Percentiles rank a stretch among this genome's conserved stretches.
phyloP scores from a whole-genome alignment of 37 sponge, comb jelly and placozoan genomes.

The Oscarella lobularis region DNA sequence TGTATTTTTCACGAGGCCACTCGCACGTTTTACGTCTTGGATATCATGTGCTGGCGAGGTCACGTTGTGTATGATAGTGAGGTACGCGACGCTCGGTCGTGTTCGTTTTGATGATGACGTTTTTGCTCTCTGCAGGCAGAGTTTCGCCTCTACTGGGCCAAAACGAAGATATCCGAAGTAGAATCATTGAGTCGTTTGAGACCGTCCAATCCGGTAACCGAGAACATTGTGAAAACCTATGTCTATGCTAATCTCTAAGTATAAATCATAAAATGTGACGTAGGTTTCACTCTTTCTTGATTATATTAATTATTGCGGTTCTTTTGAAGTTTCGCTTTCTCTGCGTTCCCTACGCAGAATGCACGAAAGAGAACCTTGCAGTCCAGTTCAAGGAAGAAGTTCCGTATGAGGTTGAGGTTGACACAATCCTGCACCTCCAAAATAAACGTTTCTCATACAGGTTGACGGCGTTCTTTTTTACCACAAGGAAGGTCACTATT shows the following conservation, averaged over 20 bases:
- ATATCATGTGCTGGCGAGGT: slow-evolving; percentile 82
- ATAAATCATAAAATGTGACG: background rate
- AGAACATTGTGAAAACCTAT: no score
- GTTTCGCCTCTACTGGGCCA: slow-evolving; percentile 19
- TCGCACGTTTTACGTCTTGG: slow-evolving; percentile 66
- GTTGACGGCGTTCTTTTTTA: slow-evolving; percentile 93
- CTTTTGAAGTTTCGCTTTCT: background rate
- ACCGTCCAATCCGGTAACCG: background rate
- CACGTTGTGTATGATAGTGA: slow-evolving; percentile 81
- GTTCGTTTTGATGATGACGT: background rate
- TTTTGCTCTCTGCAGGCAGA: slow-evolving; percentile 13
- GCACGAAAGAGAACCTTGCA: background rate
- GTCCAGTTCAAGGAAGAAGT: background rate
- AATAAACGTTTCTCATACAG: no score
- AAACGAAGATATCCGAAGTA: slow-evolving; percentile 12
- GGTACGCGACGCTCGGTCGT: slow-evolving; percentile 5
- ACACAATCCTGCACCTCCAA: no score
- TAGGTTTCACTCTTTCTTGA: no score
- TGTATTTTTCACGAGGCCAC: slow-evolving; percentile 50
- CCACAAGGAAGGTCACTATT: slow-evolving; percentile 75
- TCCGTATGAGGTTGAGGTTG: no score
- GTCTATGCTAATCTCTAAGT: background rate
- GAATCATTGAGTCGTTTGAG: background rate
- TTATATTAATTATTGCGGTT: no score
- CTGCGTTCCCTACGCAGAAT: background rate